These are phyloP conservation scores for Protobothrops mucrosquamatus DNA, from an alignment of 2,113 vertebrate genomes.

Conservation along the genomic window DNA sequence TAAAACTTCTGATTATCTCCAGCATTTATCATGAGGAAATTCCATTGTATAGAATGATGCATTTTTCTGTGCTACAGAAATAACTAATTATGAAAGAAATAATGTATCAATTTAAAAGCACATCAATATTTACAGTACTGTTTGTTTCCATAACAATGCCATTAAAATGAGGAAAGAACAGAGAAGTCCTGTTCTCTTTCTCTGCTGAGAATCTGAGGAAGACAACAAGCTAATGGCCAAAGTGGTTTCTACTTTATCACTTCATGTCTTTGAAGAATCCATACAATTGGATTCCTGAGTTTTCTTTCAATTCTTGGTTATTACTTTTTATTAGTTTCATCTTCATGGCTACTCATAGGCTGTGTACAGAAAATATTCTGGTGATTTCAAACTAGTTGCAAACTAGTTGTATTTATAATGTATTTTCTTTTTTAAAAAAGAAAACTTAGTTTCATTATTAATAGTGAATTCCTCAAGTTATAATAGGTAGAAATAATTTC, in stretches of 20 bases:
- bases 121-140: not conserved
- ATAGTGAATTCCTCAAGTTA: not conserved
- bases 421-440: not conserved
- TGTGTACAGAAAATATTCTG: not conserved
- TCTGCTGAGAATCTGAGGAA: not conserved
- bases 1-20: not conserved
- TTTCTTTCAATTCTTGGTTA: not conserved
- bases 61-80: not conserved
- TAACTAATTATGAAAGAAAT: not conserved
- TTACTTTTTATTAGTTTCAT: not conserved
- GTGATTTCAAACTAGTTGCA: not conserved
- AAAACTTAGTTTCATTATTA: not conserved
- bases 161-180: not conserved
- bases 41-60: not conserved
- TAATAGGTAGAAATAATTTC: not conserved
- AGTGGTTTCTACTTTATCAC: not conserved
- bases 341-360: not conserved
- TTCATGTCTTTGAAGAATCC: not conserved
- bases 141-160: not conserved
- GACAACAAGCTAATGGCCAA: not conserved
- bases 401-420: not conserved
- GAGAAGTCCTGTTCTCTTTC: not conserved
- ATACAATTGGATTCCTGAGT: not conserved
- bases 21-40: not conserved
- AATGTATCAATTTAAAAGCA: not conserved